Conservation (phyloP, 2,113 vertebrate species). For the Ursus arctos region DNA sequence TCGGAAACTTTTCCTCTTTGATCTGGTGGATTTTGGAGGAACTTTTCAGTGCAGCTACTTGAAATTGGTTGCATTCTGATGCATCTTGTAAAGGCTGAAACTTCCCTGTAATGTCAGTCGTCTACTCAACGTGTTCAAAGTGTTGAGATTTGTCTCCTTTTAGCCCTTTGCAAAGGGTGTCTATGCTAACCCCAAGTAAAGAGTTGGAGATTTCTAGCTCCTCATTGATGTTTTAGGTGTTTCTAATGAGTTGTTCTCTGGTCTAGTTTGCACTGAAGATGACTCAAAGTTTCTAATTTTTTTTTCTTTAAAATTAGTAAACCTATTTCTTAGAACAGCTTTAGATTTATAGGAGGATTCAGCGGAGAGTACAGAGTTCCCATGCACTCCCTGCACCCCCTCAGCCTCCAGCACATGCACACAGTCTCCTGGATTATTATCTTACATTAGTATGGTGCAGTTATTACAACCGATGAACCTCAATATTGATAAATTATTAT, state of each 20-base stretch:
- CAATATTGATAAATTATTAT: neutral
- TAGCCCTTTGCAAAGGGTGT: neutral
- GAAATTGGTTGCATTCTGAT: neutral
- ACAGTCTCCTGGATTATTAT: neutral
- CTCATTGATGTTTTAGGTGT: neutral
- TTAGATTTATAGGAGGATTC: neutral
- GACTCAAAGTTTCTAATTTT: neutral
- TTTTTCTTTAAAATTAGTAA: neutral
- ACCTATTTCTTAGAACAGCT: neutral
- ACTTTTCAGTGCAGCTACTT: neutral
- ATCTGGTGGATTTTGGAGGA: neutral
- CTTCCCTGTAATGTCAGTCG: neutral
- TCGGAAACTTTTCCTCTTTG: neutral
- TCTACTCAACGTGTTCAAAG: neutral
- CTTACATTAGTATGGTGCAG: neutral
- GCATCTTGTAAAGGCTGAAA: neutral
- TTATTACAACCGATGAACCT: neutral
- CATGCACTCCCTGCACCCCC: too few species aligned
- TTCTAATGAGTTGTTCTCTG: neutral
- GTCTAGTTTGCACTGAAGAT: neutral
- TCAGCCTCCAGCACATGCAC: fast-evolving
- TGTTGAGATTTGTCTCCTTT: neutral
- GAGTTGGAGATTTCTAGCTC: neutral
- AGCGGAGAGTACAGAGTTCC: neutral
- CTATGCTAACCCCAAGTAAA: neutral